Conservation (phyloP, 2,113 vertebrate genomes). For the Papio anubis region DNA sequence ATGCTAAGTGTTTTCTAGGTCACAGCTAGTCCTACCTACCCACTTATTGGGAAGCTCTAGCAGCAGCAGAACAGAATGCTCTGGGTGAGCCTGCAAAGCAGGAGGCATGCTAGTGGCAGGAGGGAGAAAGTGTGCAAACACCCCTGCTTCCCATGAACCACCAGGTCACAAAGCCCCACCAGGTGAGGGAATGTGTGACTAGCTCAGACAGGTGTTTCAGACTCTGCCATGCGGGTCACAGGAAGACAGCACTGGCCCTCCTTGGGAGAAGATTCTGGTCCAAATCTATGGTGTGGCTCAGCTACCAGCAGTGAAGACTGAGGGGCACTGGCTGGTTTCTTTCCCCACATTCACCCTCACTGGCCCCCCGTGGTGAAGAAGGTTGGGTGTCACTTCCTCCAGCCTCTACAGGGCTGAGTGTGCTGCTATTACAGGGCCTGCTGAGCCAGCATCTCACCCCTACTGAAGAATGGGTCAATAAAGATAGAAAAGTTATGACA, state of each 20-base stretch:
- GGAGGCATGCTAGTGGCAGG: not conserved
- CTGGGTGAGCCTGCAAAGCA: conserved; percentile 6
- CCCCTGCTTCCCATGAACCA: not conserved
- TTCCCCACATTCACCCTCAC: not conserved
- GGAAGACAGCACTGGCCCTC: not conserved
- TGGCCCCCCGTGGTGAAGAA: not conserved
- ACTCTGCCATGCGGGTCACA: not conserved
- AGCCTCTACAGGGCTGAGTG: not conserved
- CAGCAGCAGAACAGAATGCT: not conserved
- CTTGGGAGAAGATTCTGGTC: not conserved
- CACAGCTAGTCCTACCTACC: not conserved
- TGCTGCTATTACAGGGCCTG: not conserved
- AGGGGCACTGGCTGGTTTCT: not conserved
- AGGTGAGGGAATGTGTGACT: not conserved
- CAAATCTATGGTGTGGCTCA: not conserved
- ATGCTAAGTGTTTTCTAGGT: conserved; percentile 53
- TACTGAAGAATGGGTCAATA: not conserved
- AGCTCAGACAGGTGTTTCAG: not conserved
- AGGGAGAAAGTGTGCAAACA: not conserved
- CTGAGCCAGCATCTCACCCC: not conserved
- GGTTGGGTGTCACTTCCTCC: not conserved
- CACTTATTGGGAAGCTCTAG: not conserved
- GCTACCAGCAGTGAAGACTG: not conserved
- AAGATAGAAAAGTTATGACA: conserved; percentile 1
- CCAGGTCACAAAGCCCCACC: not conserved